phyloP scores from a whole-genome alignment of 2,113 vertebrate genomes.

The Caranx ignobilis region DNA sequence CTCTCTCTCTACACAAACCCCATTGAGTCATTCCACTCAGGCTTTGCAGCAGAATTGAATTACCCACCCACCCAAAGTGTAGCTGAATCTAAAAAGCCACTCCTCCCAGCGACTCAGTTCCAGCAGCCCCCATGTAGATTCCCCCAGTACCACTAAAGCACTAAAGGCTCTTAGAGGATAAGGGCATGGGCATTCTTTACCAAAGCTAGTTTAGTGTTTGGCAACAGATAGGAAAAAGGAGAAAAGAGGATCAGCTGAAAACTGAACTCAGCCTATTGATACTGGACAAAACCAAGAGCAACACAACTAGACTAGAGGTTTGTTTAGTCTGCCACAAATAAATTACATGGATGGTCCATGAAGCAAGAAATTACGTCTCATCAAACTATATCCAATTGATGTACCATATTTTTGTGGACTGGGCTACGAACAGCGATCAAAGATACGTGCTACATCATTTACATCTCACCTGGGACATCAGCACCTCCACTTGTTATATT shows the following conservation, averaged over 20 bases:
- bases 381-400: slow-evolving; percentile 36
- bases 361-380: neutral
- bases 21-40: slow-evolving; percentile 69
- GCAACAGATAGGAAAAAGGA: slow-evolving; percentile 28
- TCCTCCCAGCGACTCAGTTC: slow-evolving; percentile 49
- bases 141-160: slow-evolving; percentile 49
- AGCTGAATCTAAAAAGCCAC: slow-evolving; percentile 54
- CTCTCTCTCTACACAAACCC: slow-evolving; percentile 41
- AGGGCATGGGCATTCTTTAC: slow-evolving; percentile 34
- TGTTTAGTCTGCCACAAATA: slow-evolving; percentile 9
- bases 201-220: slow-evolving; percentile 33
- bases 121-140: slow-evolving; percentile 46
- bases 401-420: neutral
- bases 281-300: neutral
- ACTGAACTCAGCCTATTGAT: slow-evolving; percentile 17
- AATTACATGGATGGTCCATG: neutral
- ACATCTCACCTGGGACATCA: neutral
- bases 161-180: slow-evolving; percentile 55
- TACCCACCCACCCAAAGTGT: slow-evolving; percentile 67
- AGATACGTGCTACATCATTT: slow-evolving; percentile 12
- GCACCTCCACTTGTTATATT: neutral
- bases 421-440: neutral
- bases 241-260: slow-evolving; percentile 33
- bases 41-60: slow-evolving; percentile 71
- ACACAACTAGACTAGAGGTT: slow-evolving; percentile 8